Evolutionary conservation across 2,113 vertebrate species (phyloP), one percentile per base, ranked within the genome.

Genomic region (Oxygymnocypris stewartii): DNA sequence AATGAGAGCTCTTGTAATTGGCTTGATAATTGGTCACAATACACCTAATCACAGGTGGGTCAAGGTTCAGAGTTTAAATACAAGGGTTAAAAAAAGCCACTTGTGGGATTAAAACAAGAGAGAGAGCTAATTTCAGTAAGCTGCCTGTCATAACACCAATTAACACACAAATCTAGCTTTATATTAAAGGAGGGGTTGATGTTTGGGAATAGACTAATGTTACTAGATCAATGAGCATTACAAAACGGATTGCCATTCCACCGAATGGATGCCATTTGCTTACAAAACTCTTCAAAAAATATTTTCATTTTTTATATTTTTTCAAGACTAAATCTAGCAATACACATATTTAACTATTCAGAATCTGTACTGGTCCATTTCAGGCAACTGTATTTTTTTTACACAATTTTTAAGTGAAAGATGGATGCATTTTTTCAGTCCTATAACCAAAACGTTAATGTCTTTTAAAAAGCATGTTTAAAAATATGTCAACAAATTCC

Each of bases 131-230:
- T 71, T 71, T 14, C 28, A 37, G 10, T 69, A 67, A 54, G 28
- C 61, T 54, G 63, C 18, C 79, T 47, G 59, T 81, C 81, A 83
- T 10, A 71, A 71, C 81, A 51, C n/a, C 81, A 83, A 71, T 83
- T 71, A 83, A 71, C 81, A 83, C 63, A 54, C 44, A 71, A 47
- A 83, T 37, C 25, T 13, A 6, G 13, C 14, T 4, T 11, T 23
- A 23, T 3, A 14, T 44, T 16, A 44, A 81, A 63, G 81, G 81
- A 12, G 81, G 63, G 81, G 44, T 51, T 20, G 28, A 71, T 51
- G 65, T 28, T 51, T 59, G 16, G 65, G 25, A 10, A 47, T 7
- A 31, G 8, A 12, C 61, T 25, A 14, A 40, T 42, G 2, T 69
- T 23, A 51, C 2, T 35, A 71, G 25, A 71, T 82, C 16, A 82